phyloP scores from a whole-genome alignment of 2,888 invertebrate species.

The Hipparchia semele region DNA sequence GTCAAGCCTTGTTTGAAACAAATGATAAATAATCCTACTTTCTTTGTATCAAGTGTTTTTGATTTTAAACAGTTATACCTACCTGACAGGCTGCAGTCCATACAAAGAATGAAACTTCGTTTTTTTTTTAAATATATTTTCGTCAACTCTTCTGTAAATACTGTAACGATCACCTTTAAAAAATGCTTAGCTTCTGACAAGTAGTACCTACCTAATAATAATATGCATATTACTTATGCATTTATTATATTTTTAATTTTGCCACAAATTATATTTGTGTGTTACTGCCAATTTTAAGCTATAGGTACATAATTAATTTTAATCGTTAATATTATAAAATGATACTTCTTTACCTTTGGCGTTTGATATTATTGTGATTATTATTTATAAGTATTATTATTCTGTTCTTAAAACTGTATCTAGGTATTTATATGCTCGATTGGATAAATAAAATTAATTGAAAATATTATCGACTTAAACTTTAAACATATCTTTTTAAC shows the following conservation, averaged over 20 bases:
- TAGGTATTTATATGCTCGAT: neutral
- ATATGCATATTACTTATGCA: neutral
- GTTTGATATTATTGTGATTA: conserved; percentile 1
- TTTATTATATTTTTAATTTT: conserved; percentile 16
- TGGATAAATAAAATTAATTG: neutral
- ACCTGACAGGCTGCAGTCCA: too few species aligned
- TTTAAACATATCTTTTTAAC: too few species aligned
- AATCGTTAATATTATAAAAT: neutral
- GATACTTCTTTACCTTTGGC: neutral
- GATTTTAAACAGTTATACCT: too few species aligned
- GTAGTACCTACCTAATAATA: neutral
- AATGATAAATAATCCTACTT: too few species aligned
- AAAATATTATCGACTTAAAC: too few species aligned
- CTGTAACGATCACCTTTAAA: too few species aligned
- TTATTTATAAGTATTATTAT: neutral
- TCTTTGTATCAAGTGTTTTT: too few species aligned
- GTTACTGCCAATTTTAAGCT: conserved; percentile 32
- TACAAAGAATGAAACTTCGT: too few species aligned
- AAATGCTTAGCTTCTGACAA: neutral
- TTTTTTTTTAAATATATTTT: too few species aligned
- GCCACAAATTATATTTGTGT: conserved; percentile 27
- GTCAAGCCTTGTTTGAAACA: too few species aligned
- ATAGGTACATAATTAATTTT: conserved; percentile 6
- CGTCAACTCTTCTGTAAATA: too few species aligned
- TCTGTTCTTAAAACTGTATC: neutral